Conservation (phyloP, 1,140 invertebrate genomes). For the Papilio helenus region DNA sequence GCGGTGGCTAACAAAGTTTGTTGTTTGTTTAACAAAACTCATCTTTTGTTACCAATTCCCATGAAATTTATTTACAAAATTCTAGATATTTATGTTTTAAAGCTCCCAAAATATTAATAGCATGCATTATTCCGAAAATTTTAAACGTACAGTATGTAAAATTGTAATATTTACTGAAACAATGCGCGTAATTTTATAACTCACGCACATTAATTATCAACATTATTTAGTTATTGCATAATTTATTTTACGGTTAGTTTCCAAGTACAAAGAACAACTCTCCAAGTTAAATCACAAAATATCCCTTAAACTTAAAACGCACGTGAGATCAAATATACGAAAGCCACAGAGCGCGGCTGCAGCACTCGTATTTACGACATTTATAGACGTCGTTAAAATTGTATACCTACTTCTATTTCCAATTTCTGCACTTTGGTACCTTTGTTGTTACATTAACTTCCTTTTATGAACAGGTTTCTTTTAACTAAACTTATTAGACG, state of each 20-base stretch:
- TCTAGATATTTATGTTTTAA: background rate
- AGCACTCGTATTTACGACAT: background rate
- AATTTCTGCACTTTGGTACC: background rate
- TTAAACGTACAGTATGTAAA: background rate
- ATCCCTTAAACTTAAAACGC: background rate
- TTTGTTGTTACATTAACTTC: background rate
- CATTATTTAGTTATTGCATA: too few relatives aligned
- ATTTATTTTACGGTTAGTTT: too few relatives aligned
- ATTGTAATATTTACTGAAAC: too few relatives aligned
- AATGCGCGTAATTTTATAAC: too few relatives aligned
- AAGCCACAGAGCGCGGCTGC: background rate
- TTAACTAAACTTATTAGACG: too few relatives aligned
- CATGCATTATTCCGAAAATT: background rate
- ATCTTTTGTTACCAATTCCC: slow-evolving; percentile 6
- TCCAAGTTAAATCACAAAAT: background rate
- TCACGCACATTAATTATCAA: too few relatives aligned
- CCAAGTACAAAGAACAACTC: background rate
- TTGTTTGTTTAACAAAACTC: background rate
- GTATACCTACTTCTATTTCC: background rate
- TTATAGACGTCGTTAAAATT: background rate
- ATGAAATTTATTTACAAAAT: background rate
- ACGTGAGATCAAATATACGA: background rate
- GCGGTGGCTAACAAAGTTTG: background rate
- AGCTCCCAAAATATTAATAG: background rate
- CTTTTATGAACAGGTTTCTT: too few relatives aligned